Base-by-base conservation (phyloP, 2,113 vertebrate species). In the Polypterus bichir region DNA sequence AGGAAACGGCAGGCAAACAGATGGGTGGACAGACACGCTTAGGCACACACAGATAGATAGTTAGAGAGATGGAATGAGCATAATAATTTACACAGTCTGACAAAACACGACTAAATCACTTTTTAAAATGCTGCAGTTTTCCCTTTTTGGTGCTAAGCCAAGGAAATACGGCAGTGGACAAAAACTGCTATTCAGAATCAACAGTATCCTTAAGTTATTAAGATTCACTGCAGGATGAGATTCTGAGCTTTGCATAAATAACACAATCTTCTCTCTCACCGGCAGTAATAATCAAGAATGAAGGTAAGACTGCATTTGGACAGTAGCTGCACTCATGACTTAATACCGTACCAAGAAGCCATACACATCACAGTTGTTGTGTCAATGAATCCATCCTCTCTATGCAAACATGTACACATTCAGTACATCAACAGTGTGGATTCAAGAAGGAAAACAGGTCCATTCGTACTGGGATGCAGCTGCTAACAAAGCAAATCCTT, bases 31-130 rank as follows among this genome's bases (percentile, higher is more conserved):
- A 70, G 68, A 72, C 81, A 77, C 64, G 74, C 74, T 70, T 69
- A 69, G 75, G 70, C 68, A 66, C 27, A 63, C 44, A 63, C 9
- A 46, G 44, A 59, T 72, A 67, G 77, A 72, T 69, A 79, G 81
- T 79, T 84, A 82, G 86, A 82, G 85, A 80, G 77, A 76, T 80
- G 68, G 65, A 72, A 79, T 84, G 81, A 83, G 79, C 83, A 81
- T 84, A 84, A 77, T 79, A 78, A 81, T 77, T 76, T 79, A 82
- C 81, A 77, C 72, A 77, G 79, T 77, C 74, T 71, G 81, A 76
- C 79, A 76, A 74, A 78, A 83, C 77, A 78, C 80, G 79, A 81
- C 73, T 79, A 81, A 79, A 79, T 81, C 82, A 78, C 79, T 83
- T 82, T 77, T 75, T 73, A 77, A 79, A 82, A 83, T 68, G 77